Base-by-base conservation (phyloP, 2,113 vertebrate species). In the Leptosomus discolor region DNA sequence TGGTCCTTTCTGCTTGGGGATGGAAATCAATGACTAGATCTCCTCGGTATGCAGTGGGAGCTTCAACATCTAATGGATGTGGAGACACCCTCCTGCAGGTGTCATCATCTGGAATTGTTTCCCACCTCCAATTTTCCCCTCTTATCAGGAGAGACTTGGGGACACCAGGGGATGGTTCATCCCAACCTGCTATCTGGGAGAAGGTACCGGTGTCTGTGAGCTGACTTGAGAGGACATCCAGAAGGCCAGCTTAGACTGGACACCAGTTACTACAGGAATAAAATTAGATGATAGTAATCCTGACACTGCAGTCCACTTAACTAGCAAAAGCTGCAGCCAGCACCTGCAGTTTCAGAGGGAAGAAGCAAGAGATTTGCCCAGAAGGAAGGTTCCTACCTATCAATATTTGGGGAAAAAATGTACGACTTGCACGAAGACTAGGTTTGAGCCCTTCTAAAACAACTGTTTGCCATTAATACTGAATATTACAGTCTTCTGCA, bases 181-280 rank as follows among this genome's bases (percentile, higher is more conserved):
- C 27, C 16, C 64, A 87, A 20, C 19, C 16, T 39, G 27, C 32
- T 74, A 9, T 17, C 19, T 48, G 26, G 32, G 37, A 75, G 30
- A 53, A 84, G 32, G 0, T 34, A 4, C 30, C 43, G 39, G 4
- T 54, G n/a, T n/a, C 60, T 54, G 8, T 69, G 46, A 0, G 1
- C 45, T 53, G 56, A 14, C 8, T 76, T 3, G 1, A 71, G 29
- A 80, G 32, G 34, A 63, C 26, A 43, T 1, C 2, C 34, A 87
- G 65, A 68, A 92, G 50, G 23, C 8, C 75, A 80, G 7, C 4
- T 89, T 76, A 41, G n/a, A 30, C 43, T 67, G 71, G 54, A 37
- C 29, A 57, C 22, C 39, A 70, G 18, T 58, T 63, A 36, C 39
- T 63, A 37, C 16, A 67, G 24, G 21, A 20, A 36, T 26, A 77